Base-by-base conservation (phyloP, 2,888 invertebrate genomes). In the Halictus ligatus region DNA sequence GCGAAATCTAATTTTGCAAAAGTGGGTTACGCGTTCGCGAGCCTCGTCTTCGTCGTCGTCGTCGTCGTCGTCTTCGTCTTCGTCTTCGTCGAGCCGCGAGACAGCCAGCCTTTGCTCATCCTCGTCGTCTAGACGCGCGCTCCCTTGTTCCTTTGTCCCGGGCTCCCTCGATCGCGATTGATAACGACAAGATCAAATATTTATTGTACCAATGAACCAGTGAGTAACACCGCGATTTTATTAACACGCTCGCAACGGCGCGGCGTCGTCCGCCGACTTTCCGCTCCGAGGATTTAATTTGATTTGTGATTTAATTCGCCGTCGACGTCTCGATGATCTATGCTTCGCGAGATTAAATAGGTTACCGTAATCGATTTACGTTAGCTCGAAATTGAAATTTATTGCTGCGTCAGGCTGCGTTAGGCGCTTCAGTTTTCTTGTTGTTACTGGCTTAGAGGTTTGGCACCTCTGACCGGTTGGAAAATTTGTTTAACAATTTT, bases 1-100 rank as follows among this genome's bases (percentile, higher is more conserved):
- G 88, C 85, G 85, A 88, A 88, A 89, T 89, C 90, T 90, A 90
- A 90, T 90, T 90, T 90, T 90, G 89, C 90, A 81, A 89, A 89
- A 90, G 87, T 89, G 85, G 89, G 89, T 90, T 90, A 89, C 81
- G 84, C 29, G 29, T 29, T 29, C 29, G 29, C 78, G 81, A 69
- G 40, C 67, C 0, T 43, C 43, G 6, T 43, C 40, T 3, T 40
- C 40, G 40, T 40, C 40, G 2, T 40, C 40, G 40, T 40, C 43
- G 6, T 43, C 43, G 6, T 43, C 43, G 43, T 43, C 43, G 43
- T 43, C 43, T 7, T 43, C 43, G 43, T 43, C 43, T 7, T 43
- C 43, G 43, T 43, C 43, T 7, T 43, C 43, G n/a, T 35, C 64
- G 29, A 29, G 25, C 1, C 64, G 64, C 64, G 64, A 35, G 25